Percentiles rank a stretch among this genome's conserved stretches.
Conservation (phyloP, 2,888 invertebrate genomes). For the Drosophila subsilvestris region DNA sequence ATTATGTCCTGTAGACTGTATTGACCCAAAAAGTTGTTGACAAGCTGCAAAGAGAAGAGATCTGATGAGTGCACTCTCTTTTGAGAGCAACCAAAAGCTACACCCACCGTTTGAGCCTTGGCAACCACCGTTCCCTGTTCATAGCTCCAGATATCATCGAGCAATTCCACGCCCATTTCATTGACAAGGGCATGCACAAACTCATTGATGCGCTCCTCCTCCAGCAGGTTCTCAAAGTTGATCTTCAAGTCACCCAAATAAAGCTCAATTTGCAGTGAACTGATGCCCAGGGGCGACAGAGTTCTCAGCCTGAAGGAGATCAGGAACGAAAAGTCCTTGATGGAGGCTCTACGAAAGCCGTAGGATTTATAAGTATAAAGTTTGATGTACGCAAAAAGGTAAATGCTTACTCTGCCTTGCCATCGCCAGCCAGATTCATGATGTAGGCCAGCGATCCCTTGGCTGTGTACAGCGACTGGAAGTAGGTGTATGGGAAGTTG, state of each 20-base stretch:
- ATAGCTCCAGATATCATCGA: constrained; percentile 78
- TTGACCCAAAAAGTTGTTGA: constrained; percentile 64
- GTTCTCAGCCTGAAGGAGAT: constrained; percentile 68
- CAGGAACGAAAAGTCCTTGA: constrained; percentile 57
- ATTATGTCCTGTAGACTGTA: constrained; percentile 69
- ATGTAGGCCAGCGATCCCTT: constrained; percentile 79
- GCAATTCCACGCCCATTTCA: constrained; percentile 77
- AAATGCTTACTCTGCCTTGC: constrained; percentile 70
- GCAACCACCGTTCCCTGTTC: constrained; percentile 57
- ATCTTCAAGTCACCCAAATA: constrained; percentile 66
- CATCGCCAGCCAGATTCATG: constrained; percentile 78
- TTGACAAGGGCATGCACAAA: constrained; percentile 80
- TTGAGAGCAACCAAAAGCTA: neutral
- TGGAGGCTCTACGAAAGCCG: constrained; percentile 49
- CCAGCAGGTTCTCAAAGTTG: constrained; percentile 72
- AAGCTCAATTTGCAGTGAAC: constrained; percentile 69
- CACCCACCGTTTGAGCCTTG: constrained; percentile 66
- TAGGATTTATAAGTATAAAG: neutral
- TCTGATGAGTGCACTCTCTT: neutral
- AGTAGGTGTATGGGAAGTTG: constrained; percentile 67
- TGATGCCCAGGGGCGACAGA: constrained; percentile 60
- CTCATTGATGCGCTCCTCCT: constrained; percentile 76
- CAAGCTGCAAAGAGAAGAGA: constrained; percentile 48
- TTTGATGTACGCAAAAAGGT: neutral
- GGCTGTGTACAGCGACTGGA: constrained; percentile 77